Evolutionary conservation across 2,113 vertebrate species (phyloP).

Genomic region (Ceuthmochares aereus): DNA sequence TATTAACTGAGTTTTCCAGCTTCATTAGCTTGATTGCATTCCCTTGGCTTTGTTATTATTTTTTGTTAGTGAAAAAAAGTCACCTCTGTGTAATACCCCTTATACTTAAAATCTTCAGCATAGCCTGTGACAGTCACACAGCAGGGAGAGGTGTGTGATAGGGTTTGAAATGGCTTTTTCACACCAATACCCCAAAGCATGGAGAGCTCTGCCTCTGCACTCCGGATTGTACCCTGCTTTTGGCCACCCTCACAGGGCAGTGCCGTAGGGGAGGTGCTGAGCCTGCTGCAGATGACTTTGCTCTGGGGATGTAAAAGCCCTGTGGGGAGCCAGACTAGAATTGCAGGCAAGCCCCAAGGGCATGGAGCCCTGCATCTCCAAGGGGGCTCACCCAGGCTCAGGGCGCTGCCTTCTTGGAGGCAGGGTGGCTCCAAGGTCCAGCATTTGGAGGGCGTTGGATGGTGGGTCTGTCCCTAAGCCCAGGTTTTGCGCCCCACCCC

Average conservation of each 20-base stretch:
- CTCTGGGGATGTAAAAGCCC: background rate
- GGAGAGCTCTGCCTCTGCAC: background rate
- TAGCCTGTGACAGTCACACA: accelerated
- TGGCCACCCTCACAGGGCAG: accelerated
- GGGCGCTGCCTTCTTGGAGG: background rate
- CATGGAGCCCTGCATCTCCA: background rate
- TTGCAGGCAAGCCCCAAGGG: background rate
- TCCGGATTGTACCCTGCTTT: background rate
- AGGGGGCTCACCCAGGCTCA: accelerated
- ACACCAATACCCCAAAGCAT: background rate
- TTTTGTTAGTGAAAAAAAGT: background rate
- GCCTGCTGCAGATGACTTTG: background rate
- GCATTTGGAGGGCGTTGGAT: accelerated
- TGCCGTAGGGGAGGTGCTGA: background rate
- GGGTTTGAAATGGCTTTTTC: background rate
- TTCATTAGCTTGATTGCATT: background rate
- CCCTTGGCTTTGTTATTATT: background rate
- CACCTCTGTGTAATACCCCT: background rate
- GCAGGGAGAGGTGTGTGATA: background rate
- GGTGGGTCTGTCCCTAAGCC: accelerated
- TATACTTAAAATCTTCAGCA: background rate
- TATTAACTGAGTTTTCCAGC: background rate
- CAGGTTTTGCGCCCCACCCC: background rate
- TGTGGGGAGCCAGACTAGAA: background rate
- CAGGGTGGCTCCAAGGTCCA: background rate